Conservation (phyloP, 92 coral and sea anemone genomes). For the Chrysogorgia sp. region DNA sequence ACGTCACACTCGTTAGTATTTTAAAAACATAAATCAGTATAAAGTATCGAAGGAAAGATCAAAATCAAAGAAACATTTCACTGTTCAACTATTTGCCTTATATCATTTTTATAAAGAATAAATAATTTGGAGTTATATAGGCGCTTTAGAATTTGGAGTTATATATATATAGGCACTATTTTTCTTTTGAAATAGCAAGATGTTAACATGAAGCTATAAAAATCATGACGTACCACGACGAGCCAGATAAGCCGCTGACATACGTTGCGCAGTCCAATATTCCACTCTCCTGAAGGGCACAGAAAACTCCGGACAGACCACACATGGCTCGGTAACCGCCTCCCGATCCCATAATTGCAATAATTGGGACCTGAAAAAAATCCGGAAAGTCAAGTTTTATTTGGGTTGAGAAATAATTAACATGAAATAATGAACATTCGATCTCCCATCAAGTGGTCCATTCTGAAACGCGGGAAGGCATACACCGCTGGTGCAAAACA, state of each 20-base stretch:
- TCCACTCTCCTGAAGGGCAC: conserved; percentile 59
- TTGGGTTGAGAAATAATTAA: background rate
- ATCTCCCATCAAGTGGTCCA: no score
- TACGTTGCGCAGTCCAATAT: conserved; percentile 58
- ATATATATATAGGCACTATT: background rate
- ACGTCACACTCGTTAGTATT: no score
- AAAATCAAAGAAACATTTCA: no score
- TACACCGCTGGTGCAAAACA: no score
- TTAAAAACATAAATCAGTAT: no score
- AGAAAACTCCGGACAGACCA: conserved; percentile 60
- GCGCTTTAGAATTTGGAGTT: background rate
- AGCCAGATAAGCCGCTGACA: conserved; percentile 62
- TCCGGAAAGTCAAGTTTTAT: background rate
- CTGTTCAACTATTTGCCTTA: no score
- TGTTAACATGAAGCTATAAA: background rate
- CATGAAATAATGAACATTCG: no score
- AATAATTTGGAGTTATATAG: background rate
- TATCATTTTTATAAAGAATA: background rate
- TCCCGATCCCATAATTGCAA: conserved; percentile 71
- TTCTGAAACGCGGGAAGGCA: no score
- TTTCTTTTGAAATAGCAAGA: background rate
- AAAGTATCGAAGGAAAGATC: no score
- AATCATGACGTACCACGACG: conserved; percentile 58
- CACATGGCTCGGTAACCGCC: conserved; percentile 69
- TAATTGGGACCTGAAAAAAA: conserved; percentile 62